Evolutionary conservation across 2,113 vertebrate species (phyloP), one percentile per base, ranked within the genome.

Genomic region (Lagopus leucura): DNA sequence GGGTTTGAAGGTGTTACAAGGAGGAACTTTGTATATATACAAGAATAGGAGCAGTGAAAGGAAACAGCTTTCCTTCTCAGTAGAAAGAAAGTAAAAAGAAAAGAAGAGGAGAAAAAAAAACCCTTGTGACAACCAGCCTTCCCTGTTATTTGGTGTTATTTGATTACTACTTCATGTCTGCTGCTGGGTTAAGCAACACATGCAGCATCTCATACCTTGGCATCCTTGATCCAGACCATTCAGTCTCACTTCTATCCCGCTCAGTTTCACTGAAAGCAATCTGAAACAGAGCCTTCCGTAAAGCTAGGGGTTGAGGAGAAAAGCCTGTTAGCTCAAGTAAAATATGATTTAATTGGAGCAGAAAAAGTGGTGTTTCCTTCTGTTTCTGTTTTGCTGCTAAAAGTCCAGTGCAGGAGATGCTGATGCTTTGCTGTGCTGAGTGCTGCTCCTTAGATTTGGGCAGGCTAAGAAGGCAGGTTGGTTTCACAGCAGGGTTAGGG

Each of bases 381-480:
- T 86, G 36, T 92, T 95, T 93, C 76, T 36, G 36, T 36, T 36
- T 95, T 94, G 92, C 96, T 97, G 95, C 95, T 97, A 92, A 75
- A 96, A 95, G 70, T 88, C 86, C 92, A 72, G 61, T 84, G 82
- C 73, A 90, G 80, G 92, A 66, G 61, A 78, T 81, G 40, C 48
- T 43, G 10, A 72, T 75, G 93, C 93, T 95, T 71, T 91, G 85
- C 71, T 90, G 89, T 86, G 92, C 81, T 60, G 86, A 81, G 8
- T 76, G 91, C 82, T 30, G 14, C 83, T 92, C 91, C 64, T 75
- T 1, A 16, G 86, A 70, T 38, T 76, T 84, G 82, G 85, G 65
- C 69, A 69, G 89, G 95, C 94, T 92, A 80, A 76, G 64, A 32
- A 73, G 77, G 74, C 77, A 85, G 28, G 36, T 47, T 88, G 90